Base-by-base conservation (phyloP, 2,113 vertebrate genomes). In the Phaethon lepturus region DNA sequence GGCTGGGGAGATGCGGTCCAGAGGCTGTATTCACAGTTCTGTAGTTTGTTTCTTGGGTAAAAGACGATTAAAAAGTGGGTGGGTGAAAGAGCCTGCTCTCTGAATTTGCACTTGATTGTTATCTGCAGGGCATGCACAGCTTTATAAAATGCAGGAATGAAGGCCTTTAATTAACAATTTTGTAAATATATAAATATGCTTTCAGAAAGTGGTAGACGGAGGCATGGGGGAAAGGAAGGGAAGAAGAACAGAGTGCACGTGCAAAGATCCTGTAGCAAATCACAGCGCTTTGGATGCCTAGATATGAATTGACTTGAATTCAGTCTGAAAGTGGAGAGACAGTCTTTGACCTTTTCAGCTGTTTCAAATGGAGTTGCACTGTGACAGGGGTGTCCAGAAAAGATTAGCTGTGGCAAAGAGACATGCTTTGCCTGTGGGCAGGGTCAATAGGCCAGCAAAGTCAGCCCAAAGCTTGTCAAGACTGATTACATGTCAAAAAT, bases 281-380 rank as follows among this genome's bases (percentile, higher is more conserved):
- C 4, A 0, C 58, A 86, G 64, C 58, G 13, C 42, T 92, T 90
- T 25, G 60, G 63, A 78, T 92, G 63, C 63, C 20, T 44, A 35
- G 45, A 71, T 90, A 17, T 26, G 77, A 97, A 86, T 24, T 93
- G 44, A 71, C 38, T 91, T 47, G 59, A 91, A 60, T 78, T 81
- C 44, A 78, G 66, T 26, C 63, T 85, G 78, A 72, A 91, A 76
- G 55, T 59, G 40, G 75, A 94, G 88, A 68, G 52, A 93, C 52
- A 52, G 82, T 94, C 25, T 16, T 80, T 97, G 96, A 98, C 98
- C 96, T 98, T 98, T 98, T 97, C 96, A 92, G 74, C 82, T 71
- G 31, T 90, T 97, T 86, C 50, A 86, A 69, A 79, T 2, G 67
- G 94, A 71, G 80, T 90, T 90, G 81, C 17, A 13, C 35, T 94